Percentiles rank a stretch among this genome's conserved stretches.
These are phyloP conservation scores for Aegithalos caudatus DNA, from an alignment of 2,113 vertebrate genomes.

Conservation along the genomic window DNA sequence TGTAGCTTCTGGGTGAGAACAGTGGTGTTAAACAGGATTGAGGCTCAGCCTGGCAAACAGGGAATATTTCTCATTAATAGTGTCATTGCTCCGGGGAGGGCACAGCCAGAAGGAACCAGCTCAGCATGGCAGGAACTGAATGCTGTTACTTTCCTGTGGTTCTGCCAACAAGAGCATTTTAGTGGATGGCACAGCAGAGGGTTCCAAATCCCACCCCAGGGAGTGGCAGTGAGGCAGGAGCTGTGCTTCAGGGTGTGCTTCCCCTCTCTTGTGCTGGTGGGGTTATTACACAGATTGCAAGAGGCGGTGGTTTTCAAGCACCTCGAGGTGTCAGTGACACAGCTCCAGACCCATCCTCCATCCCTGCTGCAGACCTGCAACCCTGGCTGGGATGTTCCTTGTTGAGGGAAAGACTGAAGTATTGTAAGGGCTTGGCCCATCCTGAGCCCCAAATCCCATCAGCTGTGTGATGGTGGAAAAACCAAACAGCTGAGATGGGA, in stretches of 20 bases:
- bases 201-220: neutral
- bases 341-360: neutral
- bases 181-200: neutral
- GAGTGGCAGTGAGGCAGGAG: neutral
- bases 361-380: neutral
- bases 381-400: neutral
- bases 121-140: neutral
- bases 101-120: neutral
- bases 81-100: neutral
- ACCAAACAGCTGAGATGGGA: neutral
- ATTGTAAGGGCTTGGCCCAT: neutral
- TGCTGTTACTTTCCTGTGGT: neutral
- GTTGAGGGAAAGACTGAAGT: neutral
- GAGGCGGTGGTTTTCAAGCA: neutral
- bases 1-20: neutral
- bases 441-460: neutral
- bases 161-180: neutral
- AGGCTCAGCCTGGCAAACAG: neutral
- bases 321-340: neutral
- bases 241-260: neutral
- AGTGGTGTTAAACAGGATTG: neutral
- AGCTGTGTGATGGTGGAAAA: neutral
- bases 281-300: neutral
- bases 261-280: neutral
- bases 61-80: neutral